Evolutionary conservation across 1,140 invertebrate species (phyloP).

Genomic region (Drosophila malerkotliana): DNA sequence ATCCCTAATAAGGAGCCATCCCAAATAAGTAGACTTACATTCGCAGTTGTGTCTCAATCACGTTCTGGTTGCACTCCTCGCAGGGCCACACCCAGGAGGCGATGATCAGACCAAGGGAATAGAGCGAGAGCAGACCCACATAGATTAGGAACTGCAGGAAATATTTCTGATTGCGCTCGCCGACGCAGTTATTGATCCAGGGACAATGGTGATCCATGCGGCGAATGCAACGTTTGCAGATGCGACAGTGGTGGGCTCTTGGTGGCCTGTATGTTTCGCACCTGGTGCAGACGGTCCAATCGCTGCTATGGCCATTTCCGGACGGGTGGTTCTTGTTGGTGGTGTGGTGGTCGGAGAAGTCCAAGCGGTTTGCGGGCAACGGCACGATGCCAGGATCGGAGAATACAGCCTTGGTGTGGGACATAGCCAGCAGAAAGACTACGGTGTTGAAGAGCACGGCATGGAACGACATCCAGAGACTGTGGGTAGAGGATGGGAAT

Average conservation of each 20-base stretch:
- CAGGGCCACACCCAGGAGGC: constrained; percentile 91
- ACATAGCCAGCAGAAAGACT: constrained; percentile 90
- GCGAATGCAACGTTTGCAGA: constrained; percentile 93
- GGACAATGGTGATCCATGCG: constrained; percentile 95
- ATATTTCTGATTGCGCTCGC: constrained; percentile 96
- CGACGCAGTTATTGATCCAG: constrained; percentile 97
- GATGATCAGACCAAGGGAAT: constrained; percentile 89
- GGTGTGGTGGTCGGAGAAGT: constrained; percentile 93
- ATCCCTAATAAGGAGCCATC: not conserved
- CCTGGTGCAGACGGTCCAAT: constrained; percentile 93
- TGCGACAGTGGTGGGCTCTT: constrained; percentile 94
- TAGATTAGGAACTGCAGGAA: constrained; percentile 96
- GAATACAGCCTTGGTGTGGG: constrained; percentile 93
- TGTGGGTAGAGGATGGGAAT: constrained; percentile 83
- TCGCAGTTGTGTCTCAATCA: constrained; percentile 89
- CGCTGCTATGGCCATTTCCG: constrained; percentile 84
- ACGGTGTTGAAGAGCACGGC: constrained; percentile 92
- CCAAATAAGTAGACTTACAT: constrained; percentile 87
- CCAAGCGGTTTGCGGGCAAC: constrained; percentile 90
- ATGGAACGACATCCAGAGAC: constrained; percentile 94
- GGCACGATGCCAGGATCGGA: constrained; percentile 96
- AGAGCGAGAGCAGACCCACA: constrained; percentile 88
- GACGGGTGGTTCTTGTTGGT: constrained; percentile 83
- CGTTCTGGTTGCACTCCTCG: constrained; percentile 88
- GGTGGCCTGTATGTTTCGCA: constrained; percentile 94